Evolutionary conservation across 2,113 vertebrate genomes (phyloP).

Genomic region (Dicaeum eximium): DNA sequence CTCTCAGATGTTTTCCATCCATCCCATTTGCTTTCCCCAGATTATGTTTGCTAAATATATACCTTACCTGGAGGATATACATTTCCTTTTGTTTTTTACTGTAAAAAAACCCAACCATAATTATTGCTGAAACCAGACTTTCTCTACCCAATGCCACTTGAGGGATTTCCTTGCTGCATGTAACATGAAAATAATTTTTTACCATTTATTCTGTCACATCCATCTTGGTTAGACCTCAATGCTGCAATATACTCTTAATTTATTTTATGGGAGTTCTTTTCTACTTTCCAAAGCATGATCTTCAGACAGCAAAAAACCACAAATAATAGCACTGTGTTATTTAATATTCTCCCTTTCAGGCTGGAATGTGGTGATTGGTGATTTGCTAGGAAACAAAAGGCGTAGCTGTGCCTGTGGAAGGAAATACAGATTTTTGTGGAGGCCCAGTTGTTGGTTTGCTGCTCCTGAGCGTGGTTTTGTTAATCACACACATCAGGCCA

Average conservation of each 20-base stretch:
- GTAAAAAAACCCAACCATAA: neutral
- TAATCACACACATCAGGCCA: slow-evolving; percentile 54
- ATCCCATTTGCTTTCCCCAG: neutral
- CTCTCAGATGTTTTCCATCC: neutral
- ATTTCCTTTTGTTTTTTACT: neutral
- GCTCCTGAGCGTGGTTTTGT: slow-evolving; percentile 19
- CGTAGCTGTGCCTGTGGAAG: neutral
- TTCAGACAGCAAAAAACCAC: neutral
- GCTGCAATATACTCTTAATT: neutral
- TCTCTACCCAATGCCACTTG: neutral
- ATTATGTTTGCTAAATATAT: neutral
- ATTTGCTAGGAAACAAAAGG: neutral
- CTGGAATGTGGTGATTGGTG: neutral
- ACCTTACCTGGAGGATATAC: neutral
- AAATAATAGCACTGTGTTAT: neutral
- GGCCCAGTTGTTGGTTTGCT: neutral
- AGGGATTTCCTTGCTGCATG: neutral
- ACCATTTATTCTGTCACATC: neutral
- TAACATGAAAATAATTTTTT: neutral
- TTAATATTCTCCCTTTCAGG: neutral
- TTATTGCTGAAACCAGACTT: neutral
- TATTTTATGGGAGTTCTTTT: neutral
- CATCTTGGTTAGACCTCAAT: neutral
- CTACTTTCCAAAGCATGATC: neutral
- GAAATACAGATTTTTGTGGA: neutral